Evolutionary conservation across 2,888 invertebrate genomes (phyloP).

Genomic region (Lydus trimaculatus): DNA sequence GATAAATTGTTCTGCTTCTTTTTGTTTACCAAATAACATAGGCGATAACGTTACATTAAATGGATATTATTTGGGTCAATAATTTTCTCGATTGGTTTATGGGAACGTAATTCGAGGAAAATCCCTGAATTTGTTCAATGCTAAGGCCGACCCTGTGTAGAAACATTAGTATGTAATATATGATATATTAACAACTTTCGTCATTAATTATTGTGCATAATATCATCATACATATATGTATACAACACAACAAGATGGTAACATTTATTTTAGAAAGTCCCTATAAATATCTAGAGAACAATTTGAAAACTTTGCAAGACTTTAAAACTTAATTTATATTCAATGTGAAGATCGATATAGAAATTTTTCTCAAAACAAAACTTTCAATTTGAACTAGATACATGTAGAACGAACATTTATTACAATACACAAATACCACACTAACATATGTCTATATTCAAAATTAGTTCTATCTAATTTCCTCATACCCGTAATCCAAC

Average conservation of each 20-base stretch:
- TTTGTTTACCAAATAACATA: too few relatives aligned
- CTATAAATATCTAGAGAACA: constrained; percentile 13
- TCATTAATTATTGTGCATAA: constrained; percentile 35
- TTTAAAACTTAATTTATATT: constrained; percentile 10
- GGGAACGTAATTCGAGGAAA: too few relatives aligned
- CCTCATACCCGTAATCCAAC: neutral
- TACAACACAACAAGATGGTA: constrained; percentile 17
- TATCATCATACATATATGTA: constrained; percentile 27
- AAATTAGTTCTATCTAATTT: neutral
- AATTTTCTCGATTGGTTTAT: too few relatives aligned
- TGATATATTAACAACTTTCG: constrained; percentile 33
- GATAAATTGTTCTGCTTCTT: too few relatives aligned
- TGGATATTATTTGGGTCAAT: too few relatives aligned
- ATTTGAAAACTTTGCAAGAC: constrained; percentile 9
- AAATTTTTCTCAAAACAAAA: too few relatives aligned
- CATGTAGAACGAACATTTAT: neutral
- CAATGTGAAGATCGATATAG: neutral
- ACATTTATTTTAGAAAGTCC: constrained; percentile 20
- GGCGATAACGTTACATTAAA: too few relatives aligned
- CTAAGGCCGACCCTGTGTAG: too few relatives aligned
- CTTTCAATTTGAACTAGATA: neutral
- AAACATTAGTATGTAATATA: neutral
- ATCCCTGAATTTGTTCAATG: too few relatives aligned
- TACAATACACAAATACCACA: neutral
- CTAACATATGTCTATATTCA: too few relatives aligned